Evolutionary conservation across 2,113 vertebrate genomes (phyloP), one percentile per base, ranked within the genome.

Genomic region (Platycercus adscitus): DNA sequence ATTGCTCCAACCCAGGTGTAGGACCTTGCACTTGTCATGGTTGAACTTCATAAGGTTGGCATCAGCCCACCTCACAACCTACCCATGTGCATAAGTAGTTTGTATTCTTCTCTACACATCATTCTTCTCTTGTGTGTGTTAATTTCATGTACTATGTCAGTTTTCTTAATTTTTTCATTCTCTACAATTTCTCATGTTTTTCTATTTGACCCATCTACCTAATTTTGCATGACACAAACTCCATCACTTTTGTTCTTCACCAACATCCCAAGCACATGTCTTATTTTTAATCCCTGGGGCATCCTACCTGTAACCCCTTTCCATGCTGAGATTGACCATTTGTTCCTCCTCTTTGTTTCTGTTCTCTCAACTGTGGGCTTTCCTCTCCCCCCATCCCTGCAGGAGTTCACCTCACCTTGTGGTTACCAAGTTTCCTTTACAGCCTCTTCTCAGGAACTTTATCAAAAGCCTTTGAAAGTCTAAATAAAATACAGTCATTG

Each of bases 191-290:
- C 73, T 92, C 52, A 71, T 75, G 66, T 52, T 73, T 95, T 43
- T 82, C 17, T 60, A 11, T 66, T 81, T 95, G 77, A 84, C 69
- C 35, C 68, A 60, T 64, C 86, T 86, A 55, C 33, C 69, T 95
- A 89, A 96, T 97, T 96, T 96, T 78, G 37, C 95, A 71, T 91
- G 96, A 86, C 89, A 96, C 60, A 81, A 89, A 87, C 80, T 94
- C 97, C 91, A 66, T 60, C 77, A 92, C 81, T 78, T 89, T 94
- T 93, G 84, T 75, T 79, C 80, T 87, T 91, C 26, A 56, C 37
- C 15, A 96, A 81, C 92, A 95, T 69, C 66, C 66, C 53, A 90
- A 89, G 89, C 37, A 96, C 58, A 39, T 7, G 4, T 53, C 64
- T 86, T 46, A 56, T 56, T 93, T 92, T 91, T 95, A 88, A 95